Evolutionary conservation across 35 echinoderm and acorn worm species (phyloP).

Genomic region (Strongylocentrotus purpuratus): DNA sequence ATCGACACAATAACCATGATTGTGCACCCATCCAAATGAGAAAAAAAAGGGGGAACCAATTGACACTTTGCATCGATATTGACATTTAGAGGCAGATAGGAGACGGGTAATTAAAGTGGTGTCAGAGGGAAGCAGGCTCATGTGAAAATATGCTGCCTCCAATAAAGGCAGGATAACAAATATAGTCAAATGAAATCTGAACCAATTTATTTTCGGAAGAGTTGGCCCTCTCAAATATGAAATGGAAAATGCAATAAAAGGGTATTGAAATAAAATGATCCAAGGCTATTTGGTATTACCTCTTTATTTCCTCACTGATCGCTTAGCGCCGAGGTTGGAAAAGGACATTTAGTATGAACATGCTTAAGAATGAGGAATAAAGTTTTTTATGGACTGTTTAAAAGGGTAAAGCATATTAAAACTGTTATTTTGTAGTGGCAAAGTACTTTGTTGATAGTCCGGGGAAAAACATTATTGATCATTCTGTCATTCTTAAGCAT

Average conservation of each 20-base stretch:
- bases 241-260: background rate
- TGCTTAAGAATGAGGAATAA: background rate
- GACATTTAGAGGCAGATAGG: background rate
- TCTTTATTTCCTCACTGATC: background rate
- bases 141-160: background rate
- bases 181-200: background rate
- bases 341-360: background rate
- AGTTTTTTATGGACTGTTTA: background rate
- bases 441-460: background rate
- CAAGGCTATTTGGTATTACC: background rate
- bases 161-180: background rate
- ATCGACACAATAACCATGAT: constrained; percentile 17
- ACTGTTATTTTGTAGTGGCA: background rate
- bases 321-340: background rate
- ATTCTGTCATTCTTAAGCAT: background rate
- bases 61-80: background rate
- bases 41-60: background rate
- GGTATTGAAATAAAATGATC: background rate
- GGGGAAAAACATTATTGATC: background rate
- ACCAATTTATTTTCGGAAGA: background rate
- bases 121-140: background rate
- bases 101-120: background rate
- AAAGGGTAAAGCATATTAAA: background rate
- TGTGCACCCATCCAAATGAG: background rate
- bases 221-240: background rate